Evolutionary conservation across 2,888 invertebrate genomes (phyloP).

Genomic region (Lepidocyrtinus sp.): DNA sequence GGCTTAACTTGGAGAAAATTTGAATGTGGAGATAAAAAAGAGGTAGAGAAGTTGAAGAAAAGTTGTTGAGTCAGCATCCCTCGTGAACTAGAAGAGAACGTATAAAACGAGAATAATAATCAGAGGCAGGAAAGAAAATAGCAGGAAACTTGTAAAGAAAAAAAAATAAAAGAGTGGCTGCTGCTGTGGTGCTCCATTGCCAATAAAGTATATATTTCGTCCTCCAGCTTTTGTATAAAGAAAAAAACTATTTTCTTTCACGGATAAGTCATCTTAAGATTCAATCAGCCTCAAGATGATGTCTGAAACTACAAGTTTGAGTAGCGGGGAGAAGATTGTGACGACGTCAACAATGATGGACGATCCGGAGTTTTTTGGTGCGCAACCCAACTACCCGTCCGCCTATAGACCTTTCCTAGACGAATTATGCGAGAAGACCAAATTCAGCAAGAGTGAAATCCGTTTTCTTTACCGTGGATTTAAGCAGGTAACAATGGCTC

Average conservation of each 20-base stretch:
- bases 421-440: conserved; percentile 92
- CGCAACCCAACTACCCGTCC: conserved; percentile 69
- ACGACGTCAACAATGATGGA: conserved; percentile 70
- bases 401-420: conserved; percentile 76
- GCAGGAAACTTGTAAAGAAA: background rate
- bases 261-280: conserved; percentile 26
- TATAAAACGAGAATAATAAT: conserved; percentile 1
- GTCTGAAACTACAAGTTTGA: conserved; percentile 70
- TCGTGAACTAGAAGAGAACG: conserved; percentile 27
- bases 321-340: conserved; percentile 70
- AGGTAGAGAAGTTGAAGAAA: background rate
- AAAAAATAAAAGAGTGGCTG: conserved; percentile 4
- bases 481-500: conserved; percentile 82
- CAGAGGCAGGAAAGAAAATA: background rate
- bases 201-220: background rate
- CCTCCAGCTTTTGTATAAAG: background rate
- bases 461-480: conserved; percentile 98
- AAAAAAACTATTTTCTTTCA: conserved; percentile 15
- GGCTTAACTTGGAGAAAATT: conserved; percentile 32
- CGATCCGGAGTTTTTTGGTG: conserved; percentile 68
- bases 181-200: background rate
- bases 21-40: conserved; percentile 1
- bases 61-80: conserved; percentile 22
- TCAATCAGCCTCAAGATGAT: conserved; percentile 64
- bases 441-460: conserved; percentile 95